Evolutionary conservation across 2,797 vertebrate genomes (phyloP).

Genomic region (Knipowitschia caucasica): DNA sequence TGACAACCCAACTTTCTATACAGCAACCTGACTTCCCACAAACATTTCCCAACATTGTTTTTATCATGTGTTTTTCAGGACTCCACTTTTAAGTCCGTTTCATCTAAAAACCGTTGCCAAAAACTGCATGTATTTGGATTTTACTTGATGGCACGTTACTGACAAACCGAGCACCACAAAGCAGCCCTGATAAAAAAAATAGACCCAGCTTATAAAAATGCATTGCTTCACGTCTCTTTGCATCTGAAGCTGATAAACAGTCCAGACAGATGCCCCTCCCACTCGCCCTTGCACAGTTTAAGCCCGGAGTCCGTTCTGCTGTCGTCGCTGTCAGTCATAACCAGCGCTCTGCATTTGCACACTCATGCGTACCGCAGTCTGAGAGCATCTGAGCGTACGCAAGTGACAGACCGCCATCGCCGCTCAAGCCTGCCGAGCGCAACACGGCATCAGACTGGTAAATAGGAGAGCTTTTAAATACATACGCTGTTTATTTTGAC

Average conservation of each 20-base stretch:
- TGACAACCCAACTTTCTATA: too few species aligned
- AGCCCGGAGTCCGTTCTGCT: conserved; percentile 9
- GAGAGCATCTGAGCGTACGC: conserved; percentile 35
- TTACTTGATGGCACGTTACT: too few species aligned
- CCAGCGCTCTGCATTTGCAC: conserved; percentile 44
- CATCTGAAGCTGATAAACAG: conserved; percentile 16
- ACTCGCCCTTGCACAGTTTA: conserved; percentile 5
- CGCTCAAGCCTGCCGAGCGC: conserved; percentile 49
- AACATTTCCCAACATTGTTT: too few species aligned
- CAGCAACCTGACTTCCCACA: too few species aligned
- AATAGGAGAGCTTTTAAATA: conserved; percentile 44
- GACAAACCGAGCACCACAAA: not conserved
- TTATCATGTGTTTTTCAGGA: too few species aligned
- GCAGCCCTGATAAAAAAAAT: not conserved
- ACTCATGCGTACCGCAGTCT: conserved; percentile 17
- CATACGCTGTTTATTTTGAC: conserved; percentile 38
- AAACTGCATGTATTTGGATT: too few species aligned
- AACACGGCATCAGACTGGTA: conserved; percentile 45
- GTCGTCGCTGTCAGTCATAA: conserved; percentile 47
- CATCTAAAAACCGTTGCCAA: too few species aligned
- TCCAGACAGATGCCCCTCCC: conserved; percentile 24
- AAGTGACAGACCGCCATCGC: conserved; percentile 54
- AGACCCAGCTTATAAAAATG: not conserved
- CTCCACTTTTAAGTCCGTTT: too few species aligned
- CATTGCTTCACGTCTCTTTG: not conserved